phyloP scores from a whole-genome alignment of 1,140 invertebrate species.

The Drosophila neocordata region DNA sequence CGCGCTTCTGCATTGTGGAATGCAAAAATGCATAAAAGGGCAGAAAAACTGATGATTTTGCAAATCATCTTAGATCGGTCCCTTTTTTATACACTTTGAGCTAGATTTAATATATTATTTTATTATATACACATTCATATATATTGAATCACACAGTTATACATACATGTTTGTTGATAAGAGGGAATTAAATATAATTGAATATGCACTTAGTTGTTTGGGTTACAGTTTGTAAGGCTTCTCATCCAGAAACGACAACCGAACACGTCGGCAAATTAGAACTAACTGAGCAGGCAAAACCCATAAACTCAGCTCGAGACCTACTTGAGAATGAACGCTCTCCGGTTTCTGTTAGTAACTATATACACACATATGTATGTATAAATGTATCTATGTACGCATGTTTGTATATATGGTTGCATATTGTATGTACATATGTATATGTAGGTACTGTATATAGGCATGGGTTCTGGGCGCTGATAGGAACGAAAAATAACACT shows the following conservation, averaged over 20 bases:
- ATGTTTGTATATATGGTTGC: constrained; percentile 6
- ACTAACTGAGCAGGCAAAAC: constrained; percentile 26
- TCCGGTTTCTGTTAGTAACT: constrained; percentile 19
- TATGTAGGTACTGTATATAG: constrained; percentile 19
- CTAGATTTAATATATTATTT: background rate
- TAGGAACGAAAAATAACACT: constrained; percentile 14
- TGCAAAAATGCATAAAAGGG: constrained; percentile 27
- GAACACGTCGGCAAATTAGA: constrained; percentile 30
- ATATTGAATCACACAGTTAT: background rate
- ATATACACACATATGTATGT: constrained; percentile 15
- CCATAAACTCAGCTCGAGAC: constrained; percentile 50
- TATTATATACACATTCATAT: background rate
- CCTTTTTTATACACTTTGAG: background rate
- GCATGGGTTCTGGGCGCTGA: background rate
- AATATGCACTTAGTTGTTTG: constrained; percentile 27
- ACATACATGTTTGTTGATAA: constrained; percentile 7
- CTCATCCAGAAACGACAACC: constrained; percentile 16
- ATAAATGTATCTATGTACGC: constrained; percentile 1
- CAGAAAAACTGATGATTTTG: constrained; percentile 30
- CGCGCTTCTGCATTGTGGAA: constrained; percentile 37
- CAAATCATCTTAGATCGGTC: constrained; percentile 22
- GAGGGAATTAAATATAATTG: background rate
- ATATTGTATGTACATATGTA: constrained; percentile 17
- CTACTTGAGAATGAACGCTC: constrained; percentile 36
- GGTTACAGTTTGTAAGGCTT: background rate